Evolutionary conservation across 2,113 vertebrate genomes (phyloP), one percentile per base, ranked within the genome.

Genomic region (Gopherus evgoodei): DNA sequence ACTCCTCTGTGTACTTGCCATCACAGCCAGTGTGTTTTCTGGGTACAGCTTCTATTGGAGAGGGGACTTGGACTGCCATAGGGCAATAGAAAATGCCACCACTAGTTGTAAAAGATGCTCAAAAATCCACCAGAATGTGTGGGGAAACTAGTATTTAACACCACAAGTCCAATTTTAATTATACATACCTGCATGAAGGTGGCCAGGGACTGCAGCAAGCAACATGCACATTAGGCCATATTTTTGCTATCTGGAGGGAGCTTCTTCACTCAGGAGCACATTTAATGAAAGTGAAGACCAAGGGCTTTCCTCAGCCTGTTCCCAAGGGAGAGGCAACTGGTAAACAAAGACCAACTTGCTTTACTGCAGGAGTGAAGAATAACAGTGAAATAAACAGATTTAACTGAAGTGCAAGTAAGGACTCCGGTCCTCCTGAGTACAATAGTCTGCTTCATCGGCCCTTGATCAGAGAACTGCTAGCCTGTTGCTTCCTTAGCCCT

Each of bases 1-100:
- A 75, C 3, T 10, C n/a, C n/a, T 22, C 5, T 42, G 17, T 38
- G 19, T 42, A 42, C 17, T 38, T 75, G n/a, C 69, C 21, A 75
- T 10, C 35, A 72, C 69, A n/a, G 10, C 29, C 59, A 35, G 5
- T 62, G 59, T 62, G 22, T 38, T 31, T 69, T 0, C 14, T 13
- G 50, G 49, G 11, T 87, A 54, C 2, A 35, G 10, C 27, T 85
- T 8, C 38, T 62, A 0, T 1, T 10, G 5, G 11, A 24, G 88
- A 56, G 76, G 21, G 86, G 72, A 84, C 9, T 17, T 47, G 2
- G 4, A 5, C n/a, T 78, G 72, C 19, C 62, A 17, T 4, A 81
- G 27, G 8, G 42, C 90, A 65, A 35, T 25, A 3, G 83, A 31
- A 72, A 65, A 75, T 29, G 2, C 9, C 8, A 69, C 11, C 65